These are phyloP conservation scores for Microcebus tavaratra DNA, from an alignment of 2,113 vertebrate genomes.

Conservation along the genomic window DNA sequence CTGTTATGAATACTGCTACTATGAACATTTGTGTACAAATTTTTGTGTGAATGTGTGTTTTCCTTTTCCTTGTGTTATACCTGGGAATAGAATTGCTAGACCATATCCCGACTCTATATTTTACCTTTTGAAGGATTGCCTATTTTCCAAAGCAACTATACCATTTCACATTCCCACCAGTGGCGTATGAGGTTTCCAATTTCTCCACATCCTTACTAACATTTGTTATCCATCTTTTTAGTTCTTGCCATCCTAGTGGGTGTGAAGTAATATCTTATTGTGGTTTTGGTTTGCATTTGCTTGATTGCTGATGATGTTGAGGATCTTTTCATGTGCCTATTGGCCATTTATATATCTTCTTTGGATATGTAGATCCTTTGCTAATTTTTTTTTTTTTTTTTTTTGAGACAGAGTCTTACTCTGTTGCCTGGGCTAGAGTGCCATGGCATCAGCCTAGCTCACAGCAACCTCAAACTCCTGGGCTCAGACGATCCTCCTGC, in stretches of 20 bases:
- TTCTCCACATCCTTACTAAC: not conserved
- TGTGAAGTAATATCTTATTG: not conserved
- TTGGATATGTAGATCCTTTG: constrained; percentile 37
- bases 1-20: not conserved
- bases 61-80: not conserved
- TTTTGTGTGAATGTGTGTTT: not conserved
- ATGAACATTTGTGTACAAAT: not conserved
- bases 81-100: not conserved
- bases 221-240: not conserved
- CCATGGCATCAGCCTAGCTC: too few relatives aligned
- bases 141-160: constrained; percentile 4
- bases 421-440: too few relatives aligned
- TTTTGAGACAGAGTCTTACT: too few relatives aligned
- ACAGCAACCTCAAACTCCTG: too few relatives aligned
- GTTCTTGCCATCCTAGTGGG: not conserved
- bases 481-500: too few relatives aligned
- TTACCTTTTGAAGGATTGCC: not conserved
- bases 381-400: too few relatives aligned
- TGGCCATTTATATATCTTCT: not conserved
- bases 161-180: not conserved
- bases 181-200: not conserved
- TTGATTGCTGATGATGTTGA: not conserved
- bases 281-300: constrained; percentile 32
- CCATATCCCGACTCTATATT: not conserved
- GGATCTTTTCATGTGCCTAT: constrained; percentile 17